A percentile compares a stretch with the other conserved stretches of the same genome.
Conservation (phyloP, 2,797 vertebrate genomes). For the Coregonus ussuriensis region DNA sequence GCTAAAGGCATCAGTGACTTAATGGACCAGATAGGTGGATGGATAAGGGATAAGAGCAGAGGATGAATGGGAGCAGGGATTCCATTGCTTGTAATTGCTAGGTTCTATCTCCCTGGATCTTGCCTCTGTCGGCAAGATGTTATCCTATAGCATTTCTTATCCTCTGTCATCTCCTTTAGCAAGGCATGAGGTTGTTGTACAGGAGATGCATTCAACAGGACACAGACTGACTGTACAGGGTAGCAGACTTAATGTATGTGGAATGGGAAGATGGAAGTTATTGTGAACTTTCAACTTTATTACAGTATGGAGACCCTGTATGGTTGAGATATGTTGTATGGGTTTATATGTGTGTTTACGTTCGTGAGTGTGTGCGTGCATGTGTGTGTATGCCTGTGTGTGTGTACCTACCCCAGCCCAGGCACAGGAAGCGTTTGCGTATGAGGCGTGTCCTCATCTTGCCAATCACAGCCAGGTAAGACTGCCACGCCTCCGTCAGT, state of each 20-base stretch:
- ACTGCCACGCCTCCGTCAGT: conserved; percentile 98
- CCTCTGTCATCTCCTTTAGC: conserved; percentile 26
- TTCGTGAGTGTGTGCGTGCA: background rate
- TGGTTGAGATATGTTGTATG: background rate
- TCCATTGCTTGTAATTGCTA: conserved; percentile 45
- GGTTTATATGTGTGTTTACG: conserved; percentile 2
- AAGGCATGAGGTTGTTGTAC: conserved; percentile 12
- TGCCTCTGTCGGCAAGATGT: conserved; percentile 48
- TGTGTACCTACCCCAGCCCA: conserved; percentile 92
- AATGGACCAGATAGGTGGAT: conserved; percentile 69
- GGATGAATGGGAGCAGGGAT: background rate
- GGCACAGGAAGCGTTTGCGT: conserved; percentile 97
- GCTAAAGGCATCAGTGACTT: conserved; percentile 69
- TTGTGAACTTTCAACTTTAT: background rate
- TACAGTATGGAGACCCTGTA: background rate
- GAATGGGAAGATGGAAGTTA: background rate
- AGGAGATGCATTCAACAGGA: background rate
- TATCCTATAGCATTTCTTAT: conserved; percentile 61
- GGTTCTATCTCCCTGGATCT: conserved; percentile 56
- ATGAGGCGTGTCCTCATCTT: conserved; percentile 96
- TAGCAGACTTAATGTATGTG: background rate
- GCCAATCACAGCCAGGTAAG: conserved; percentile 96
- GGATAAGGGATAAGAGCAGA: conserved; percentile 55
- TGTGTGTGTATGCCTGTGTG: background rate
- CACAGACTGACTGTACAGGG: background rate